Conservation (phyloP, 2,888 invertebrate species). For the Ochropleura leucogaster region DNA sequence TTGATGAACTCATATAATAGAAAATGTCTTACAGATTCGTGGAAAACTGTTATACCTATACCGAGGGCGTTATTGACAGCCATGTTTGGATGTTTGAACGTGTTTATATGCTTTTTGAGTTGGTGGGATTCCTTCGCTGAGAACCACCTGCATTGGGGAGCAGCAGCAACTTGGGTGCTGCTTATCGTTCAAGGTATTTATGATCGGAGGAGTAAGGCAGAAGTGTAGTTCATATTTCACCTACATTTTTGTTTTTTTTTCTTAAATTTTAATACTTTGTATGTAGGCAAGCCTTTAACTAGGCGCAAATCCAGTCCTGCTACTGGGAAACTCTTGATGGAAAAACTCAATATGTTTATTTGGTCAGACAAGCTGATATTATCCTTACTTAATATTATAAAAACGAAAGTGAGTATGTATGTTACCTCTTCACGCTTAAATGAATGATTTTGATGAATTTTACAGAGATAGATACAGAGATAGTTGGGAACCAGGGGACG, state of each 20-base stretch:
- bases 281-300: background rate
- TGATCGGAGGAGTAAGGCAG: too few relatives aligned
- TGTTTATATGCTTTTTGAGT: conserved; percentile 94
- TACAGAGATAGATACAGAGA: too few relatives aligned
- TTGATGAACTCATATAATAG: background rate
- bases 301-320: background rate
- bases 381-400: too few relatives aligned
- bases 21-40: conserved; percentile 1
- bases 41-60: conserved; percentile 60
- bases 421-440: too few relatives aligned
- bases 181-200: conserved; percentile 95
- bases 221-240: background rate
- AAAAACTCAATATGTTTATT: too few relatives aligned
- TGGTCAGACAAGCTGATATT: too few relatives aligned
- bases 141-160: conserved; percentile 97
- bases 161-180: conserved; percentile 96
- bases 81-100: conserved; percentile 94
- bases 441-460: too few relatives aligned
- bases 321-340: background rate
- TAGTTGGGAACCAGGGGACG: too few relatives aligned
- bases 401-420: too few relatives aligned
- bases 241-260: background rate
- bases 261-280: background rate
- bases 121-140: conserved; percentile 98
- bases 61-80: conserved; percentile 93